Evolutionary conservation across 2,113 vertebrate species (phyloP).

Genomic region (Vulpes ferrilata): DNA sequence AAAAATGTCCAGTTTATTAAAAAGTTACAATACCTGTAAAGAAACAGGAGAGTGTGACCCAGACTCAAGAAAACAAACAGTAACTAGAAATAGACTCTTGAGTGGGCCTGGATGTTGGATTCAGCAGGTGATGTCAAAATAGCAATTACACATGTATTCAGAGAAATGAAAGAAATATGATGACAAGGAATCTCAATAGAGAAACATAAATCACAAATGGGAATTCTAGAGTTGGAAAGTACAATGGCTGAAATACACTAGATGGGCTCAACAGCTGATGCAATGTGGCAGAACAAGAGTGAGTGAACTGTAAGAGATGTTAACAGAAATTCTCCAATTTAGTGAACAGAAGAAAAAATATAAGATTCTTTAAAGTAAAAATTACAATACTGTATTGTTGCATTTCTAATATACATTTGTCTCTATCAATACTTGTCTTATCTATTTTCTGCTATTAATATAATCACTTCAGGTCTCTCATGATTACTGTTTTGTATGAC

Average conservation of each 20-base stretch:
- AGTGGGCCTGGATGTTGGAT: not conserved
- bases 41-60: not conserved
- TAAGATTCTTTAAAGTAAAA: not conserved
- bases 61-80: not conserved
- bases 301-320: not conserved
- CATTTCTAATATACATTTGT: slow-evolving; percentile 1
- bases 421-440: not conserved
- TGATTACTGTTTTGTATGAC: not conserved
- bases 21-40: not conserved
- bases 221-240: not conserved
- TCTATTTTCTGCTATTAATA: not conserved
- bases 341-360: not conserved
- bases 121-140: not conserved
- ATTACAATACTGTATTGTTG: not conserved
- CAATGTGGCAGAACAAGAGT: not conserved
- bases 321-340: not conserved
- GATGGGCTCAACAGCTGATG: not conserved
- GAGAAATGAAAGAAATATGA: not conserved
- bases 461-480: not conserved
- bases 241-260: not conserved
- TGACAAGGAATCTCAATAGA: not conserved
- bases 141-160: not conserved
- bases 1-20: not conserved
- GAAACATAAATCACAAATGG: not conserved
- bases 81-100: not conserved